These are phyloP conservation scores for Xiphophorus couchianus DNA, from an alignment of 2,113 vertebrate genomes.

Conservation along the genomic window DNA sequence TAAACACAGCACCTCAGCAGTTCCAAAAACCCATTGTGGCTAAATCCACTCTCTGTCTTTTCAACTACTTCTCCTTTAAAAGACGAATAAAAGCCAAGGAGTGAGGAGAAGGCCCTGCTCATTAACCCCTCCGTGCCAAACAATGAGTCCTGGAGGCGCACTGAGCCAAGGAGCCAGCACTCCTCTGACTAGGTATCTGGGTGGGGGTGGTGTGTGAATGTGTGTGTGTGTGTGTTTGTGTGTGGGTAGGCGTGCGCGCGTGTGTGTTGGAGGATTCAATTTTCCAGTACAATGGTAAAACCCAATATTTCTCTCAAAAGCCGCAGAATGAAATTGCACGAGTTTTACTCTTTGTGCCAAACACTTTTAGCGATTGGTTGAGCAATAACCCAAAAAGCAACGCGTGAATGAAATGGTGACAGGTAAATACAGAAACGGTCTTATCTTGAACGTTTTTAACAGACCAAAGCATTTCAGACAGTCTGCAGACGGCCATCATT, in stretches of 20 bases:
- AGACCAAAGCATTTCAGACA: too few species aligned
- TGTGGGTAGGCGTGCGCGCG: background rate
- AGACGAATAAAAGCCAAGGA: slow-evolving; percentile 88
- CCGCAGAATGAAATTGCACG: background rate
- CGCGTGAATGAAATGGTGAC: too few species aligned
- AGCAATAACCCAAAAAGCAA: background rate
- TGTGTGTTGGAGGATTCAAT: background rate
- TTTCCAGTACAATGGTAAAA: background rate
- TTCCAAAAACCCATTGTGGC: slow-evolving; percentile 62
- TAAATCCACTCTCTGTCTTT: slow-evolving; percentile 79
- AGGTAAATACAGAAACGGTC: too few species aligned
- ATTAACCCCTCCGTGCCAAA: slow-evolving; percentile 96
- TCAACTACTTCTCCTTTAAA: slow-evolving; percentile 80
- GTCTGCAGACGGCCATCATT: too few species aligned
- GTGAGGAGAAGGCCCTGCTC: slow-evolving; percentile 87
- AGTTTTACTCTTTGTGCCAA: background rate
- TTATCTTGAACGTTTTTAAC: background rate
- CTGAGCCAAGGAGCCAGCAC: slow-evolving; percentile 91
- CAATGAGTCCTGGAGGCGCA: slow-evolving; percentile 89
- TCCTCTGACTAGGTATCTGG: slow-evolving; percentile 83
- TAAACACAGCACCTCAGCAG: slow-evolving; percentile 30
- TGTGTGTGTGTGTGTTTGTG: background rate
- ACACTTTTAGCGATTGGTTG: background rate
- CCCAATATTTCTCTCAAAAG: background rate
- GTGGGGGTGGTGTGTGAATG: slow-evolving; percentile 27